Conservation (phyloP, 2,797 vertebrate species). For the Tadarida brasiliensis region DNA sequence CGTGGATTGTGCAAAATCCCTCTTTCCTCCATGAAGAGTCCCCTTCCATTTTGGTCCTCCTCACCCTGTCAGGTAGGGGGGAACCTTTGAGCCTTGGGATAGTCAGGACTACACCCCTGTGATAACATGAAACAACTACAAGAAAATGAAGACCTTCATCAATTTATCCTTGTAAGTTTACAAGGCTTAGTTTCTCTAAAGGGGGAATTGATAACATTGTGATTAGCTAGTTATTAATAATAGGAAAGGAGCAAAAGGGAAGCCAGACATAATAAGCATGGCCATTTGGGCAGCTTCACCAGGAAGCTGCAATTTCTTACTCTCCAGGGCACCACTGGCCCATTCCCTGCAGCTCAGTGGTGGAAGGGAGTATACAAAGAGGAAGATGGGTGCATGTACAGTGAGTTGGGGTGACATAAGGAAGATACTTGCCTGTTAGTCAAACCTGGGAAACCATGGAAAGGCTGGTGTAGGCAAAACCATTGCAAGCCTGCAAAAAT, state of each 20-base stretch:
- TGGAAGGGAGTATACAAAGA: not conserved
- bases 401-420: not conserved
- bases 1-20: too few species aligned
- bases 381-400: not conserved
- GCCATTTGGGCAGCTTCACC: not conserved
- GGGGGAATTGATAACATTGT: not conserved
- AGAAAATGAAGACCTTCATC: too few species aligned
- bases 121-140: too few species aligned
- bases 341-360: not conserved
- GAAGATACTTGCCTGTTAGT: not conserved
- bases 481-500: not conserved
- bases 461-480: too few species aligned
- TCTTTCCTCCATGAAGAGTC: too few species aligned
- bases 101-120: too few species aligned
- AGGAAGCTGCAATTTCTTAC: not conserved
- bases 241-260: not conserved
- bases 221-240: not conserved
- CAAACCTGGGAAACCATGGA: not conserved
- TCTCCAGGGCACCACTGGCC: not conserved
- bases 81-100: too few species aligned
- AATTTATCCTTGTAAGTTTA: too few species aligned
- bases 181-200: too few species aligned
- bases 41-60: too few species aligned
- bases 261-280: not conserved
- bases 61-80: too few species aligned